A percentile compares a stretch with the other conserved stretches of the same genome.
Evolutionary conservation across 2,888 invertebrate species (phyloP).

Genomic region (Fabriciana adippe): DNA sequence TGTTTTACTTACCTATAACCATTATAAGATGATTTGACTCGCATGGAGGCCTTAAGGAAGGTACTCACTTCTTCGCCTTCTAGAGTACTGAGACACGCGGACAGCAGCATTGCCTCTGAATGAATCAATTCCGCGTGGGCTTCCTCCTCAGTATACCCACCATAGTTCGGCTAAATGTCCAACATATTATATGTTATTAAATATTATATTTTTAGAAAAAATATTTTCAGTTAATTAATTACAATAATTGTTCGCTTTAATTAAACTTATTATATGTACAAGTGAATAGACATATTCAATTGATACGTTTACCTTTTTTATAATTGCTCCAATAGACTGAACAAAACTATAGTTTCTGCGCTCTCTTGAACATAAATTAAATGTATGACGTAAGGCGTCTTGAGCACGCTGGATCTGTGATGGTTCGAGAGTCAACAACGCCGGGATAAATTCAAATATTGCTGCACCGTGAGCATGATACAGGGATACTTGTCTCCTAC

Average conservation of each 20-base stretch:
- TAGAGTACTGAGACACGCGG: conserved; percentile 94
- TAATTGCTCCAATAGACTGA: conserved; percentile 89
- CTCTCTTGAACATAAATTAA: conserved; percentile 89
- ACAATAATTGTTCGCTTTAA: no score
- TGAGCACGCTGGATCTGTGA: conserved; percentile 83
- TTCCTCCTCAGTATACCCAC: conserved; percentile 89
- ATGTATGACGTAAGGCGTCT: conserved; percentile 88
- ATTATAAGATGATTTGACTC: conserved; percentile 94
- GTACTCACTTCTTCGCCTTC: conserved; percentile 97
- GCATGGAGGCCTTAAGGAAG: conserved; percentile 95
- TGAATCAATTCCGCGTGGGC: conserved; percentile 97
- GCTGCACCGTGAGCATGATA: conserved; percentile 96
- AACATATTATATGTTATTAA: not conserved
- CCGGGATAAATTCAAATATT: conserved; percentile 95
- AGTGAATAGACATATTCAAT: no score
- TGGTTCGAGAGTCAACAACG: conserved; percentile 95
- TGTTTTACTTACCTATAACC: conserved; percentile 91
- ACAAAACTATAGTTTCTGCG: conserved; percentile 87
- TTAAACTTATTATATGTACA: no score
- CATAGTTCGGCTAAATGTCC: conserved; percentile 85
- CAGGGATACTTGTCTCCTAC: conserved; percentile 90
- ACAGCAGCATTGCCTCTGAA: conserved; percentile 94
- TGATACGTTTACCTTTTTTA: conserved; percentile 79
- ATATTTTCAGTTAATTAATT: not conserved
- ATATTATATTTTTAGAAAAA: not conserved